Evolutionary conservation across 2,797 vertebrate genomes (phyloP).

Genomic region (Australoheros facetus): DNA sequence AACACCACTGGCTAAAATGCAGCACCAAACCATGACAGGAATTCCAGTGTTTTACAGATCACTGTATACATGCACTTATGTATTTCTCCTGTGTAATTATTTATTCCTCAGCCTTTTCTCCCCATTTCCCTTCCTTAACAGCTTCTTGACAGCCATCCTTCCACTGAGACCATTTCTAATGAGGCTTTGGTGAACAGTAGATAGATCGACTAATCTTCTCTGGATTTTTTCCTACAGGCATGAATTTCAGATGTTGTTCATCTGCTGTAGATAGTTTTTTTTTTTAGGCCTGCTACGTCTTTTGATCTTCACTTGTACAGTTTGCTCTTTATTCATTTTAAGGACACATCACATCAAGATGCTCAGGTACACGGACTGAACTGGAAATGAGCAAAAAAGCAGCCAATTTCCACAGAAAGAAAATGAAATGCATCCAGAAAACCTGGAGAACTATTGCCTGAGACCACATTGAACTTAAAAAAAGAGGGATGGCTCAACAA

Average conservation of each 20-base stretch:
- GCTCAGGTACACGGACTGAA: no score
- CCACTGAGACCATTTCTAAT: neutral
- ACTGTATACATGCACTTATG: neutral
- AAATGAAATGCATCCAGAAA: no score
- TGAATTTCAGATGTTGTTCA: neutral
- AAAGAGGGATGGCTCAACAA: no score
- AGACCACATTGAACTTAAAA: neutral
- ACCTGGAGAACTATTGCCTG: no score
- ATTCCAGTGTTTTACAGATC: neutral
- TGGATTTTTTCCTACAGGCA: neutral
- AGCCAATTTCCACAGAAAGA: no score
- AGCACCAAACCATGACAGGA: neutral
- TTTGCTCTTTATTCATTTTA: neutral
- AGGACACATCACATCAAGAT: no score
- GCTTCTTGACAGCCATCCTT: neutral
- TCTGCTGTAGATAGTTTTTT: no score
- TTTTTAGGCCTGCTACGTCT: no score
- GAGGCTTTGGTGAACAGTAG: fast-evolving
- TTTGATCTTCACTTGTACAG: no score
- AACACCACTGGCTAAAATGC: neutral
- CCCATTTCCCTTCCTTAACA: no score
- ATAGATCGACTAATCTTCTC: neutral
- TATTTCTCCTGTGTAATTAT: neutral
- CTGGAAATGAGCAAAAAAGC: no score
- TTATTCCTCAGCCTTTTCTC: neutral